Conservation (phyloP, 2,797 vertebrate genomes). For the Sebastes umbrosus region DNA sequence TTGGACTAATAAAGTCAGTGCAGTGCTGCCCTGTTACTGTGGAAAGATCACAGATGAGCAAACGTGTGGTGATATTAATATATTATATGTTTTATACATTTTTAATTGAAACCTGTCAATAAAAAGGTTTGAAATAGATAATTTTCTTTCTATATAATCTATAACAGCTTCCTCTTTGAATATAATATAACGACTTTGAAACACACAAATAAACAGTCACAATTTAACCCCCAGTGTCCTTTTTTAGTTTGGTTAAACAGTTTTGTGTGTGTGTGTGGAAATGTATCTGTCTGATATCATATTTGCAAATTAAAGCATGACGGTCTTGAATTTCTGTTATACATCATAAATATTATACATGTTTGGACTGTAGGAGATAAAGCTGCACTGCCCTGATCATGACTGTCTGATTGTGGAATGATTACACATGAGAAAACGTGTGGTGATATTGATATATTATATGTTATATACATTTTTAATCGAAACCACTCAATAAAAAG, state of each 20-base stretch:
- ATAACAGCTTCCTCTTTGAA: background rate
- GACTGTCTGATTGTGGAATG: background rate
- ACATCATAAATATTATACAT: background rate
- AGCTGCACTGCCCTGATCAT: background rate
- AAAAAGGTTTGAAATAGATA: background rate
- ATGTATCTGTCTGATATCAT: background rate
- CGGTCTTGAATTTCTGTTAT: background rate
- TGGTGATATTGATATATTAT: background rate
- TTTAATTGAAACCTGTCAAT: background rate
- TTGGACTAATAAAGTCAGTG: background rate
- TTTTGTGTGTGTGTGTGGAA: background rate
- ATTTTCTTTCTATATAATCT: background rate
- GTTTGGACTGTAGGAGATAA: background rate
- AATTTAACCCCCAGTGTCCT: background rate
- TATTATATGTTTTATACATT: background rate
- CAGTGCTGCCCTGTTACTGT: background rate
- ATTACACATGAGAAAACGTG: background rate
- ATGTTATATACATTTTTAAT: background rate
- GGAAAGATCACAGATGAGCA: background rate
- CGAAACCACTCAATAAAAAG: background rate
- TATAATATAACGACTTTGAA: background rate
- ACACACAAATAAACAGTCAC: background rate
- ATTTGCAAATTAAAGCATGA: background rate
- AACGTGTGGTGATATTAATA: background rate
- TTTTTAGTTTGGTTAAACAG: background rate